These are phyloP conservation scores for Agrotis clavis DNA, from an alignment of 2,888 invertebrate species.

Conservation along the genomic window DNA sequence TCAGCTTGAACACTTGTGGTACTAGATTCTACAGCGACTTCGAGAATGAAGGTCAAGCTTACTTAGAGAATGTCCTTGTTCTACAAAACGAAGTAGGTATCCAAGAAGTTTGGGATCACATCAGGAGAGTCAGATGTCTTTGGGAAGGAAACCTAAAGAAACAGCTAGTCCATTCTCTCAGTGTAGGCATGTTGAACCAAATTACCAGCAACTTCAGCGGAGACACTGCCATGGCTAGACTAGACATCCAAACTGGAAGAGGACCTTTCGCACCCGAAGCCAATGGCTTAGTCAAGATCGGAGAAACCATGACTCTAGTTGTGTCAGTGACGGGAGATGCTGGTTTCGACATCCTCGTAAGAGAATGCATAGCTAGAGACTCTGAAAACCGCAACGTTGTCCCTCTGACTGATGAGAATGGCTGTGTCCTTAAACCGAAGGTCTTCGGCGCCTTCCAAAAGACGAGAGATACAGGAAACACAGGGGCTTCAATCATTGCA, in stretches of 20 bases:
- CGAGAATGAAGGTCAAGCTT: slow-evolving; percentile 94
- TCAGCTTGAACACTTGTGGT: slow-evolving; percentile 94
- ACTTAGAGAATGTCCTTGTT: slow-evolving; percentile 95
- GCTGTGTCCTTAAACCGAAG: slow-evolving; percentile 95
- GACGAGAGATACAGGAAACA: slow-evolving; percentile 94
- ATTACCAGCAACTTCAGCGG: slow-evolving; percentile 96
- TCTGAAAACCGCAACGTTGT: slow-evolving; percentile 92
- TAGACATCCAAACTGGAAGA: slow-evolving; percentile 94
- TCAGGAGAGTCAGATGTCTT: slow-evolving; percentile 94
- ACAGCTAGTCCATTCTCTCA: slow-evolving; percentile 93
- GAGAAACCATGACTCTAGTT: slow-evolving; percentile 95
- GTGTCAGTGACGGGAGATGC: slow-evolving; percentile 95
- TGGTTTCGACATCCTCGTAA: slow-evolving; percentile 94
- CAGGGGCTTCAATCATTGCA: slow-evolving; percentile 94
- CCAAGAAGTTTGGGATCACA: slow-evolving; percentile 95
- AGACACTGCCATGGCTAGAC: slow-evolving; percentile 95
- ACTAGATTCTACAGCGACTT: slow-evolving; percentile 95
- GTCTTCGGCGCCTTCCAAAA: slow-evolving; percentile 96
- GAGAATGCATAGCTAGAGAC: slow-evolving; percentile 95
- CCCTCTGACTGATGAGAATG: slow-evolving; percentile 93
- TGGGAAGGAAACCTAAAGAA: slow-evolving; percentile 96
- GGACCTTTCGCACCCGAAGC: slow-evolving; percentile 95
- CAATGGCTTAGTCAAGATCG: slow-evolving; percentile 95
- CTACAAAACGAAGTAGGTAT: slow-evolving; percentile 95
- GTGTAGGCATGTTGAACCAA: slow-evolving; percentile 95